phyloP scores from a whole-genome alignment of 2,113 vertebrate genomes.

The Tragulus kanchil region DNA sequence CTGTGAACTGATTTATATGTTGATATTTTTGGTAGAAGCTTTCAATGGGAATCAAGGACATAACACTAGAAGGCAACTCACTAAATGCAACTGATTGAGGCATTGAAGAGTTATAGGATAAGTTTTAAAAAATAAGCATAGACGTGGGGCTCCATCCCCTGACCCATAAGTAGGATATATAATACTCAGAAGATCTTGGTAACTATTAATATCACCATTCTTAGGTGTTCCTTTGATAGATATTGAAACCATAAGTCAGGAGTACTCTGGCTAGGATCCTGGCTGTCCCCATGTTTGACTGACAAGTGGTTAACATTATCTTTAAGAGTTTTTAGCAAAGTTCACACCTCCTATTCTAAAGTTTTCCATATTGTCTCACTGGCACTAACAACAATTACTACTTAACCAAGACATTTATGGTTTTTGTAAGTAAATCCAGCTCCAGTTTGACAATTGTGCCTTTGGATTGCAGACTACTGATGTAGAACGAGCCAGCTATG shows the following conservation, averaged over 20 bases:
- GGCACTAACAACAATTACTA: neutral
- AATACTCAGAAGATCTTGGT: neutral
- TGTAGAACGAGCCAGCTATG: neutral
- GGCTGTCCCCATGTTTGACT: neutral
- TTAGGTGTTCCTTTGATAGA: neutral
- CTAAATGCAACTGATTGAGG: neutral
- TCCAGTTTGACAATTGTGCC: neutral
- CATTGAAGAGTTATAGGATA: neutral
- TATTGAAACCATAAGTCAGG: neutral
- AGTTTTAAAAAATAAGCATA: neutral
- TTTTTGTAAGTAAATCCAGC: slow-evolving; percentile 38
- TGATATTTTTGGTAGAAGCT: neutral
- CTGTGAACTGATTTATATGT: neutral
- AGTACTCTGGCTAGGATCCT: neutral
- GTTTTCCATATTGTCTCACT: slow-evolving; percentile 14
- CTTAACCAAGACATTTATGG: neutral
- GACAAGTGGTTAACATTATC: neutral
- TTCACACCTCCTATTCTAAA: neutral
- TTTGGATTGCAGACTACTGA: neutral
- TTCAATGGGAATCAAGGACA: neutral
- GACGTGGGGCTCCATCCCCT: neutral
- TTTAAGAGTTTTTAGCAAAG: slow-evolving; percentile 41
- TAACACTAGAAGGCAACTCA: neutral
- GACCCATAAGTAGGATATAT: neutral
- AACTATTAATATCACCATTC: neutral